Evolutionary conservation across 2,797 vertebrate species (phyloP).

Genomic region (Lophotriccus pileatus): DNA sequence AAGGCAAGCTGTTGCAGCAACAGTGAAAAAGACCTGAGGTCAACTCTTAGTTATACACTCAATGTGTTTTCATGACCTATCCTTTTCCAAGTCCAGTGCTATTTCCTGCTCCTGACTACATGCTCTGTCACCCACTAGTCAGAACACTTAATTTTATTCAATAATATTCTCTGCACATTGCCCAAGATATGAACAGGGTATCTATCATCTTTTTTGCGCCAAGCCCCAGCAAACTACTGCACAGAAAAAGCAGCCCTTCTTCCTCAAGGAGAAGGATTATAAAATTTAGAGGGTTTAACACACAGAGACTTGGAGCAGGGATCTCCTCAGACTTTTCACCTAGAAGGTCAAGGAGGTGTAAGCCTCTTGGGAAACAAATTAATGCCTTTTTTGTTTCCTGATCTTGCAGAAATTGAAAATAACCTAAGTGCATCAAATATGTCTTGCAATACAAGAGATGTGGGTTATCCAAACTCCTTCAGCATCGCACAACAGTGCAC

Average conservation of each 20-base stretch:
- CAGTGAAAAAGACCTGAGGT: not conserved
- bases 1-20: not conserved
- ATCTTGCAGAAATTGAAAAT: not conserved
- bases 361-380: not conserved
- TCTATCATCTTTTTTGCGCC: not conserved
- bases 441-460: not conserved
- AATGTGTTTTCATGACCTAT: not conserved
- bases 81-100: not conserved
- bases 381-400: not conserved
- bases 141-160: not conserved
- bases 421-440: not conserved
- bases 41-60: not conserved
- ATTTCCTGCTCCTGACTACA: fast-evolving
- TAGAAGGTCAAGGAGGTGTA: not conserved
- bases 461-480: not conserved
- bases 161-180: not conserved
- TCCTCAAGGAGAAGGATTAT: not conserved
- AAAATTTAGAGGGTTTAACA: not conserved
- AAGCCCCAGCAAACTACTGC: not conserved
- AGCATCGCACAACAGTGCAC: not conserved
- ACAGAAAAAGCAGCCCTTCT: not conserved
- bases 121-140: not conserved
- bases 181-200: not conserved
- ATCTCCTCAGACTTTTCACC: not conserved
- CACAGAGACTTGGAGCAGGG: not conserved